Evolutionary conservation across 1,140 invertebrate species (phyloP), one percentile per base, ranked within the genome.

Genomic region (Drosophila dunni): DNA sequence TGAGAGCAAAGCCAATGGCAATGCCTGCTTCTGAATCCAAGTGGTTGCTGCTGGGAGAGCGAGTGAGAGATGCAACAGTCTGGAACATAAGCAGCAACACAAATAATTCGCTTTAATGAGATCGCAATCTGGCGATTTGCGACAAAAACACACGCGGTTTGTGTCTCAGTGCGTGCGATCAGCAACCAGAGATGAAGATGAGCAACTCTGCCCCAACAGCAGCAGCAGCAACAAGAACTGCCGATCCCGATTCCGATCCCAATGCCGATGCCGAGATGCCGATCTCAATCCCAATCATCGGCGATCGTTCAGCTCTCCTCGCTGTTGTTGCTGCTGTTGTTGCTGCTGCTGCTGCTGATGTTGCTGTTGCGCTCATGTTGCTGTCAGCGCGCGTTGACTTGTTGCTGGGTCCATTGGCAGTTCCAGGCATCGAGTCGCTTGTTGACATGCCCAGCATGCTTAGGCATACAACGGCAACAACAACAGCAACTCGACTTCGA

Each of bases 21-120:
- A 48, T 63, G 67, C 67, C 72, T 73, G 70, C 64, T 61, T 54
- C 70, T 58, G 64, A 57, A 67, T 60, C 63, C 11, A 44, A 42
- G 8, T 34, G 51, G 53, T 51, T 40, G 33, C 11, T 38, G 17
- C 53, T 51, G 50, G 53, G 56, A 57, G 63, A 78, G 66, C 11
- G 67, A 89, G 66, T 70, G 80, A 89, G 80, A 81, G 71, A 73
- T 78, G 80, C 85, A 81, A 88, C 78, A 77, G 78, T 70, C 70
- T 58, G 50, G 68, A 84, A 89, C 85, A 89, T 88, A 89, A 82
- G 76, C 84, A 89, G 81, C 84, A 72, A 89, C 84, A 89, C 86
- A 89, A 89, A 89, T 89, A 89, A 89, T 90, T 89, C 85, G 84
- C 85, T 83, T 89, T 89, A 89, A 89, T 89, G 84, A 89, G 84